phyloP scores from a whole-genome alignment of 1,140 invertebrate species.

The Caenorhabditis brenneri region DNA sequence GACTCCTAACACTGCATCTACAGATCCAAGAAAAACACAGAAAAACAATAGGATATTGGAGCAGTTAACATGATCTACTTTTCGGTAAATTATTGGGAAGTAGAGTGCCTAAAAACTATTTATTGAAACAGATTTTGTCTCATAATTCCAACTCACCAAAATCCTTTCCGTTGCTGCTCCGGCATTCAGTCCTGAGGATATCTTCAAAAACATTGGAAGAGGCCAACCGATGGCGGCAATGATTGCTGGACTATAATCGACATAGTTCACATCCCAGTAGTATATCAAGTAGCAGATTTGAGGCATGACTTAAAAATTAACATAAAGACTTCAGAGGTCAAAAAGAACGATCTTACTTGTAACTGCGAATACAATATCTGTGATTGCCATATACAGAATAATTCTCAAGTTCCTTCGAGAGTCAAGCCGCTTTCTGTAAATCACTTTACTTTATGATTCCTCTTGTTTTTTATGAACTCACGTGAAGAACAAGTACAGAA shows the following conservation, averaged over 20 bases:
- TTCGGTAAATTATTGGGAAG: constrained; percentile 10
- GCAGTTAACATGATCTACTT: not conserved
- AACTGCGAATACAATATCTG: not conserved
- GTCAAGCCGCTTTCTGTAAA: not conserved
- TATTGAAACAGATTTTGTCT: not conserved
- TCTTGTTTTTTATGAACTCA: not conserved
- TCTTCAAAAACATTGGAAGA: not conserved
- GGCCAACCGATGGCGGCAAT: not conserved
- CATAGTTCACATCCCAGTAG: not conserved
- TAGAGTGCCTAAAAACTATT: constrained; percentile 16
- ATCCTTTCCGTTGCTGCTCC: constrained; percentile 27
- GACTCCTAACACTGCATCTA: not conserved
- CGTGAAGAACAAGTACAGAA: constrained; percentile 4
- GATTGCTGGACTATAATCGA: not conserved
- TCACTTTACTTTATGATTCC: not conserved
- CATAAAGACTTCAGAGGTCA: not conserved
- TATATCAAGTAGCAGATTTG: not conserved
- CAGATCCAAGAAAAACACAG: not conserved
- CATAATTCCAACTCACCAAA: not conserved
- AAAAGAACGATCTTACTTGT: not conserved
- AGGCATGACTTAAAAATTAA: not conserved
- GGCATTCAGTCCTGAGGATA: not conserved
- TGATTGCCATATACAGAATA: not conserved
- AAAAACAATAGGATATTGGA: not conserved
- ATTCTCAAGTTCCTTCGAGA: constrained; percentile 1